phyloP scores from a whole-genome alignment of 1,140 invertebrate species.

The Ganaspis sp. region DNA sequence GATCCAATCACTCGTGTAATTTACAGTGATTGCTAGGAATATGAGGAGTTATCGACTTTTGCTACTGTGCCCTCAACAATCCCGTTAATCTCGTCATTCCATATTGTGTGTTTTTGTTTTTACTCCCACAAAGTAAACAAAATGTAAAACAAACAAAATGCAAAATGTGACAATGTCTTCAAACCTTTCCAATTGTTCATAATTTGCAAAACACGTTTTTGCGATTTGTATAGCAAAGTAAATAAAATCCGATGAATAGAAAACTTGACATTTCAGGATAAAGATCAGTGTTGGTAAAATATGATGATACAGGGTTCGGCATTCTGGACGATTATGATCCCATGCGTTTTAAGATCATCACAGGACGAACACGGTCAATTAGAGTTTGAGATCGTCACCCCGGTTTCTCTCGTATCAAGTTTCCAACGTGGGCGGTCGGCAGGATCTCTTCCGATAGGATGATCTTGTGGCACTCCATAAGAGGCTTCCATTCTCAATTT shows the following conservation, averaged over 20 bases:
- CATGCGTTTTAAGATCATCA: slow-evolving; percentile 68
- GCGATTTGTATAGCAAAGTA: no score
- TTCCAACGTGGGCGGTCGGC: slow-evolving; percentile 73
- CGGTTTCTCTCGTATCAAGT: slow-evolving; percentile 62
- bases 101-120: no score
- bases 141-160: no score
- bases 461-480: slow-evolving; percentile 68
- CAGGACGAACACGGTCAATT: slow-evolving; percentile 69
- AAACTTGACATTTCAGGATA: background rate
- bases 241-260: no score
- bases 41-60: slow-evolving; percentile 55
- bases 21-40: slow-evolving; percentile 71
- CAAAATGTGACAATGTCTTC: no score
- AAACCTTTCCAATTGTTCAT: no score
- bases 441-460: slow-evolving; percentile 68
- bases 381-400: slow-evolving; percentile 71
- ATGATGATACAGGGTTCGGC: slow-evolving; percentile 64
- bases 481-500: slow-evolving; percentile 63
- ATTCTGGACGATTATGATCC: slow-evolving; percentile 65
- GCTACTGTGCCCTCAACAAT: slow-evolving; percentile 52
- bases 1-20: slow-evolving; percentile 77
- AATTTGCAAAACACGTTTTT: no score
- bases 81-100: background rate
- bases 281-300: slow-evolving; percentile 61
- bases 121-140: no score